Evolutionary conservation across 2,888 invertebrate species (phyloP).

Genomic region (Meiosimyza decipiens): DNA sequence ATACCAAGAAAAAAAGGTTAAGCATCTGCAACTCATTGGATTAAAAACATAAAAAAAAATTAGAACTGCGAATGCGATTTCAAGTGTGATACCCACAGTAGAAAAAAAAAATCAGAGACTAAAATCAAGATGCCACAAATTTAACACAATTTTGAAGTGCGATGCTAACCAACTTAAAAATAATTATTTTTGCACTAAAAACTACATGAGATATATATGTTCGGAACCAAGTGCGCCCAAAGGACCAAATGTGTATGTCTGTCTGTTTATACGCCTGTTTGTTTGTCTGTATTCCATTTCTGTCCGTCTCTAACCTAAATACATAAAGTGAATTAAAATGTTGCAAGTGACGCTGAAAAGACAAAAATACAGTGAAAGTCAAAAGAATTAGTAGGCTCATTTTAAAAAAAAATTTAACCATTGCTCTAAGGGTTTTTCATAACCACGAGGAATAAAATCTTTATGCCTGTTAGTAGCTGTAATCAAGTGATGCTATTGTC

Average conservation of each 20-base stretch:
- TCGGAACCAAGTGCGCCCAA: not conserved
- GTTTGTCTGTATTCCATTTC: not conserved
- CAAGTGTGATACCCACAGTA: slow-evolving; percentile 14
- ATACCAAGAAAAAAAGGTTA: not conserved
- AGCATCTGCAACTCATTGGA: slow-evolving; percentile 22
- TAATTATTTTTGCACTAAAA: slow-evolving; percentile 28
- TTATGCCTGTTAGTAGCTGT: too few species aligned
- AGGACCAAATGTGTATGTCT: too few species aligned
- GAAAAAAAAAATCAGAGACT: not conserved
- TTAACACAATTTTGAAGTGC: slow-evolving; percentile 25
- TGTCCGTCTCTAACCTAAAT: slow-evolving; percentile 9
- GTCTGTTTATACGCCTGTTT: too few species aligned
- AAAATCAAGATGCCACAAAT: slow-evolving; percentile 1
- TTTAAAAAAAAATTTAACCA: too few species aligned
- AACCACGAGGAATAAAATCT: too few species aligned
- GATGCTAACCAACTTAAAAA: slow-evolving; percentile 30
- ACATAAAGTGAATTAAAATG: slow-evolving; percentile 9
- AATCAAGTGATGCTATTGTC: too few species aligned
- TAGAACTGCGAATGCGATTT: not conserved
- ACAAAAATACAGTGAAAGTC: not conserved
- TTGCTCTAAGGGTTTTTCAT: too few species aligned
- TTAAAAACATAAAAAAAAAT: slow-evolving; percentile 9
- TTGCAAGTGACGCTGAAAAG: slow-evolving; percentile 7
- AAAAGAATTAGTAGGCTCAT: too few species aligned
- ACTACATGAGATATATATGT: not conserved